phyloP scores from a whole-genome alignment of 2,113 vertebrate genomes.

The Nycticorax nycticorax region DNA sequence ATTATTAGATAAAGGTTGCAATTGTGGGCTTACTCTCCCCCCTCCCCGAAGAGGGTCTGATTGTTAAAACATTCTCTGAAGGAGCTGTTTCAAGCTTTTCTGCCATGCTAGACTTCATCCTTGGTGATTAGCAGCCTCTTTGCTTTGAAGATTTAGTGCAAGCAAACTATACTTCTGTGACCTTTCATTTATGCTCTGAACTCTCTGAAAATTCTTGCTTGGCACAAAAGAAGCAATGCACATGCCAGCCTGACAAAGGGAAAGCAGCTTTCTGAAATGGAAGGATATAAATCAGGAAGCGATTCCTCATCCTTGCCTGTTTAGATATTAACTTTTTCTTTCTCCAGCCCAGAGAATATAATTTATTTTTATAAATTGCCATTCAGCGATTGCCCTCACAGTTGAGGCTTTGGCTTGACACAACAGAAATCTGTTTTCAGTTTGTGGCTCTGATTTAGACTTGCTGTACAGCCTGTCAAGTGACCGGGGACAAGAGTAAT shows the following conservation, averaged over 20 bases:
- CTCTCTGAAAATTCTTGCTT: constrained; percentile 52
- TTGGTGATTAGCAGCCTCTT: constrained; percentile 55
- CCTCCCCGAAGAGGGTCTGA: constrained; percentile 29
- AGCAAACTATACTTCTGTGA: constrained; percentile 62
- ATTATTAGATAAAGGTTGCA: constrained; percentile 46
- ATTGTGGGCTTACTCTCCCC: constrained; percentile 42
- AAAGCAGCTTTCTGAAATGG: background rate
- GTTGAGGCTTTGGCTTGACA: background rate
- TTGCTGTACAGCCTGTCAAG: background rate
- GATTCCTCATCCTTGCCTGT: background rate
- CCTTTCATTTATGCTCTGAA: constrained; percentile 63
- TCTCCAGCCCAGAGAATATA: background rate
- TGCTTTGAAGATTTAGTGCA: constrained; percentile 61
- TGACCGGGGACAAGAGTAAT: background rate
- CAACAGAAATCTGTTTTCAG: constrained; percentile 13
- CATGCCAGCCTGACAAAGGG: constrained; percentile 25
- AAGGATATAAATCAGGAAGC: background rate
- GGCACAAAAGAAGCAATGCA: constrained; percentile 34
- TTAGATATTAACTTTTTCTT: background rate
- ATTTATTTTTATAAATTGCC: background rate
- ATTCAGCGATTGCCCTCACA: background rate
- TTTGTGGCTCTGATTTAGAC: background rate
- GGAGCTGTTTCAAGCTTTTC: constrained; percentile 45
- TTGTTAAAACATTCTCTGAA: constrained; percentile 69
- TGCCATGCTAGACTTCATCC: constrained; percentile 41